Evolutionary conservation across 2,888 invertebrate species (phyloP), one percentile per base, ranked within the genome.

Genomic region (Apodemia mormo): DNA sequence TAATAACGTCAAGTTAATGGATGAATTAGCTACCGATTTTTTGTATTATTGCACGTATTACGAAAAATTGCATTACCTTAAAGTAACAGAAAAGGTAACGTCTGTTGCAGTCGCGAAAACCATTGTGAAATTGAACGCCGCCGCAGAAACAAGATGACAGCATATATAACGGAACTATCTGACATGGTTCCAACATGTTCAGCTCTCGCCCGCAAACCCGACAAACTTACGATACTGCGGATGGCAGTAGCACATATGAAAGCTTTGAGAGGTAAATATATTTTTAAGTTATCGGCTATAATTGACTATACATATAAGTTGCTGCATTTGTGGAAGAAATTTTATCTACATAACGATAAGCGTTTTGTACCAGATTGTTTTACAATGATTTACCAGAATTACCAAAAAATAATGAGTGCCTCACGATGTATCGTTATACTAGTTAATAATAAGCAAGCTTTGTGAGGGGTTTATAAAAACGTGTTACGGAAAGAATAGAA

Each of bases 201-300:
- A 84, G 98, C 99, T 66, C 95, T 99, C 78, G 99, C 99, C 70
- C 95, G 99, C 78, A 99, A 99, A 90, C 99, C 99, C 68, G 99
- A 99, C 94, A 99, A 99, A 92, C 95, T 99, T 76, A 99, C 99
- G 80, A 99, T 99, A 87, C 95, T 99, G 74, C 96, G 99, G 83
- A 99, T 99, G 99, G 99, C 99, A 66, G 99, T 99, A 72, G 98
- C 99, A 30, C 99, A 99, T 89, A 99, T 99, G 99, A 99, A 99
- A 94, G 97, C 97, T 69, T 95, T 99, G 72, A 95, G 99, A 94
- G 99, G 98, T 97, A 84, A 72, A 22, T n/a, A 52, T 7, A n/a
- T 49, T n/a, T n/a, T 7, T n/a, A 40, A 12, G 45, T 54, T 22
- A 54, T 14, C 5, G 14, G 5, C 49, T 49, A 6, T 2, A 12